These are phyloP conservation scores for Hepsetus odoe DNA, from an alignment of 2,113 vertebrate genomes.

Conservation along the genomic window DNA sequence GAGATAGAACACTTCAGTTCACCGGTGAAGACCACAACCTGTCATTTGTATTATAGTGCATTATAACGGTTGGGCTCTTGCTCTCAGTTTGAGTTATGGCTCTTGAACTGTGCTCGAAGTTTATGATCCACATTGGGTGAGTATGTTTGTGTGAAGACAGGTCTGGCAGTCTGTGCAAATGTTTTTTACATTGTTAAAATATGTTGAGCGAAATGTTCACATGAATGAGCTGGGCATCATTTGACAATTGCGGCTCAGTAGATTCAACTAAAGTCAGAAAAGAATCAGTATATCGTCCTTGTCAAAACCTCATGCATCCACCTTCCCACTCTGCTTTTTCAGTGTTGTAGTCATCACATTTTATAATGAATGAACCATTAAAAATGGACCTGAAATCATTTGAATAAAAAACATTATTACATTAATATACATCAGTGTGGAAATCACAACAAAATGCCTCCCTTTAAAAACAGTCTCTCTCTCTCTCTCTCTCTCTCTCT, in stretches of 20 bases:
- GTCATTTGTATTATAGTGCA: conserved; percentile 37
- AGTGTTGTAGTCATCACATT: neutral
- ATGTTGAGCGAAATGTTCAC: conserved; percentile 12
- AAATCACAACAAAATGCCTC: too few species aligned
- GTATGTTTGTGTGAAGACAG: neutral
- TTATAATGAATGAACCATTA: too few species aligned
- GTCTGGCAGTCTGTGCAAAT: conserved; percentile 20
- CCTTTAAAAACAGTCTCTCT: too few species aligned
- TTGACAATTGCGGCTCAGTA: neutral
- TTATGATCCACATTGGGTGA: neutral
- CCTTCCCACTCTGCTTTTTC: too few species aligned
- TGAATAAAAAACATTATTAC: too few species aligned
- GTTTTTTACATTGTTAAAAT: neutral
- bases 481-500: too few species aligned
- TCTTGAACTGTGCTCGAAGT: conserved; percentile 9
- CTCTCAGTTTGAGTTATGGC: conserved; percentile 28
- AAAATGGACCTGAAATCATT: too few species aligned
- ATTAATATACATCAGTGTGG: too few species aligned
- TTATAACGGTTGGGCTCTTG: conserved; percentile 34
- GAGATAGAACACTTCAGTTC: conserved; percentile 62
- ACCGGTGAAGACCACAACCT: conserved; percentile 31
- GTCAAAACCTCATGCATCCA: neutral
- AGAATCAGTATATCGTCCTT: neutral
- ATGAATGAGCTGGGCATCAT: neutral
- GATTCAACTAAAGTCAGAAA: neutral